These are phyloP conservation scores for Pseudobourletiella spinata DNA, from an alignment of 1,140 invertebrate genomes.

Conservation along the genomic window DNA sequence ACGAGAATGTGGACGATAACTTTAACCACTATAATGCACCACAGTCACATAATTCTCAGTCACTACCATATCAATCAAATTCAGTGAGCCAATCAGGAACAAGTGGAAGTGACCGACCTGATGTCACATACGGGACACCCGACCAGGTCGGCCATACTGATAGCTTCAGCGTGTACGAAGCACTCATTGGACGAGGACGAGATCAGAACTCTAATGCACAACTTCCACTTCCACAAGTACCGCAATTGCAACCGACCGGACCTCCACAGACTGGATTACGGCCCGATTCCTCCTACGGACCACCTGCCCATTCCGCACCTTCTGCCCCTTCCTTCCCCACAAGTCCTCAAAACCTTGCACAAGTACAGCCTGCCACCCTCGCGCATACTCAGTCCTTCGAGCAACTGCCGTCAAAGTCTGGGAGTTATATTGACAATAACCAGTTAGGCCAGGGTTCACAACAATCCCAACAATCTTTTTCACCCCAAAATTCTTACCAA, in stretches of 20 bases:
- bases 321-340: neutral
- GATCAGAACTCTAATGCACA: conserved; percentile 1
- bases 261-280: conserved; percentile 15
- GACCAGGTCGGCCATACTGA: conserved; percentile 24
- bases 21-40: conserved; percentile 9
- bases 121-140: conserved; percentile 19
- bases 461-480: neutral
- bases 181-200: conserved; percentile 22
- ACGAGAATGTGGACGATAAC: conserved; percentile 10
- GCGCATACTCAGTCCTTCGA: conserved; percentile 23
- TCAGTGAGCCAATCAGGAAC: conserved; percentile 6
- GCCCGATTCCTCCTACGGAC: conserved; percentile 6
- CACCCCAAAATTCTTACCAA: too few species aligned
- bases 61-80: conserved; percentile 11
- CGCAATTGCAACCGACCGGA: neutral
- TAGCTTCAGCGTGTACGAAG: conserved; percentile 25
- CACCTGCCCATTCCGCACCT: conserved; percentile 8
- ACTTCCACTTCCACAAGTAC: conserved; percentile 1
- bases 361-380: neutral
- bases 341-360: conserved; percentile 1
- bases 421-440: neutral
- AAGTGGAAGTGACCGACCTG: conserved; percentile 19
- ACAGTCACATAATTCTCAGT: conserved; percentile 17
- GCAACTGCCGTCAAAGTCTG: conserved; percentile 1
- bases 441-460: neutral